Conservation (phyloP, 2,113 vertebrate species). For the Prinia subflava region DNA sequence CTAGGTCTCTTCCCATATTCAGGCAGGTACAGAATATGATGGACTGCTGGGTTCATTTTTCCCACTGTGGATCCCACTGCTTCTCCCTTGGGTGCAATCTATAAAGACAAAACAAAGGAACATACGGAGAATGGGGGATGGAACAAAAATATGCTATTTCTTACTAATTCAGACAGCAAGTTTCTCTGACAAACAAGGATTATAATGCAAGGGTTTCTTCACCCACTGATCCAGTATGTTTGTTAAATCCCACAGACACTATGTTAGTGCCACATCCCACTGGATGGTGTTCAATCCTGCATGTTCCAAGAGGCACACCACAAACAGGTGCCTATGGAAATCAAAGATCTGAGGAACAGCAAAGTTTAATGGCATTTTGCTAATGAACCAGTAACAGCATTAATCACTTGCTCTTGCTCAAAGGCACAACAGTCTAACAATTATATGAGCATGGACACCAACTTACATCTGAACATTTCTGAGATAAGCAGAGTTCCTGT, state of each 20-base stretch:
- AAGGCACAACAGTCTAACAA: neutral
- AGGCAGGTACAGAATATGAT: neutral
- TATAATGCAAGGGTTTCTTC: neutral
- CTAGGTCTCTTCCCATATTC: neutral
- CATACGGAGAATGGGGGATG: rapidly evolving
- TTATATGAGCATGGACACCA: neutral
- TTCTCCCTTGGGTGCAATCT: neutral
- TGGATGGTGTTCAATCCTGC: neutral
- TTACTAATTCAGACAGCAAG: neutral
- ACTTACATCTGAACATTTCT: neutral
- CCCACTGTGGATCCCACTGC: neutral
- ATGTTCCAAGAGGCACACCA: rapidly evolving
- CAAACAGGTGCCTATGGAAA: neutral
- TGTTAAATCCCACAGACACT: neutral
- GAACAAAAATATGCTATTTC: neutral
- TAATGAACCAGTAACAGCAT: neutral
- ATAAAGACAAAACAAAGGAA: neutral
- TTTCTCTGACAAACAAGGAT: neutral
- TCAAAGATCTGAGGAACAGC: neutral
- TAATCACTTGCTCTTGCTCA: neutral
- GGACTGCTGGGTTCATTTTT: neutral
- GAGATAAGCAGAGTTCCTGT: neutral
- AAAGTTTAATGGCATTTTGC: neutral
- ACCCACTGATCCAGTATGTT: neutral
- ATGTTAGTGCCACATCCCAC: neutral